These are phyloP conservation scores for Cyprinodon variegatus DNA, from an alignment of 2,113 vertebrate species.

Conservation along the genomic window DNA sequence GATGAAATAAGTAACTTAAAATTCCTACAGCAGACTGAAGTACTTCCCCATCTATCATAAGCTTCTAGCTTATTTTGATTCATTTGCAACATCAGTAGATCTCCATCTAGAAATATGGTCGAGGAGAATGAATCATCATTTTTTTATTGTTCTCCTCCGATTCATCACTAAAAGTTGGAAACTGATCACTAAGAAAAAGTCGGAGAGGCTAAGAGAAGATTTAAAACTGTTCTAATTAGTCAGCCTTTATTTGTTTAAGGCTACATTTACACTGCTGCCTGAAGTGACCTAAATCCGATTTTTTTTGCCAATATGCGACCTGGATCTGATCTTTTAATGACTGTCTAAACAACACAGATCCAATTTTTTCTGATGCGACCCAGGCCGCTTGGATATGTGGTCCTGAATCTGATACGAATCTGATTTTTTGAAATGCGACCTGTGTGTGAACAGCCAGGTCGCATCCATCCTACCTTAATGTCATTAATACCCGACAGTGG, in stretches of 20 bases:
- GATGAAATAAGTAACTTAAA: slow-evolving; percentile 38
- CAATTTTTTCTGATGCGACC: no score
- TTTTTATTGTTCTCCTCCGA: slow-evolving; percentile 14
- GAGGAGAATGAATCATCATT: not conserved
- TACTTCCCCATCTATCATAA: slow-evolving; percentile 35
- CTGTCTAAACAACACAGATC: no score
- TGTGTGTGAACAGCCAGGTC: no score
- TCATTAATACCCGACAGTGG: no score
- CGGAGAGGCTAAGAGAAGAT: slow-evolving; percentile 17
- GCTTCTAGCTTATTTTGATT: slow-evolving; percentile 29
- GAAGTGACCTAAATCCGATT: no score
- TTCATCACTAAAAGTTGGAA: slow-evolving; percentile 26
- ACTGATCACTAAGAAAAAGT: not conserved
- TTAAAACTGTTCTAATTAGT: slow-evolving; percentile 11
- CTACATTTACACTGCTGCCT: no score
- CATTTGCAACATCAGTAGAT: slow-evolving; percentile 36
- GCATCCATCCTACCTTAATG: no score
- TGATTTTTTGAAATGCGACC: no score
- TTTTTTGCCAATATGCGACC: no score
- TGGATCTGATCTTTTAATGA: no score
- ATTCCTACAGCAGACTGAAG: slow-evolving; percentile 31
- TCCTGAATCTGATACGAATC: no score
- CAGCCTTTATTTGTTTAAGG: not conserved
- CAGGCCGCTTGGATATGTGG: no score
- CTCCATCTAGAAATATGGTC: slow-evolving; percentile 40